Percentiles rank a stretch among this genome's conserved stretches.
phyloP scores from a whole-genome alignment of 2,888 invertebrate species.

The Heliothis peltigera region DNA sequence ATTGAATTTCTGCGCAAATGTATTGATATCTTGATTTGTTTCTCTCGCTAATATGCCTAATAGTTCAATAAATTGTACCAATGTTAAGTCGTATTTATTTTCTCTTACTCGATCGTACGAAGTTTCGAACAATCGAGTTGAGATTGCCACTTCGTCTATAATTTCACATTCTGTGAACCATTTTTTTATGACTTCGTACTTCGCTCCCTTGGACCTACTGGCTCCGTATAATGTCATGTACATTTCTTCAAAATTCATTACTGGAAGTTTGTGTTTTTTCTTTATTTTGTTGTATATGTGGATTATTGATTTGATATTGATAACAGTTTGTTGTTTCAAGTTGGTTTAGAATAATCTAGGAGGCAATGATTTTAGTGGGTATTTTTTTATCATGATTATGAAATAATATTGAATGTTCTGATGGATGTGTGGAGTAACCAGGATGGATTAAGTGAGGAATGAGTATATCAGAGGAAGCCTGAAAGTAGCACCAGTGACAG shows the following conservation, averaged over 20 bases:
- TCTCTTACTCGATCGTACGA: constrained; percentile 62
- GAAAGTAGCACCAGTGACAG: too few relatives aligned
- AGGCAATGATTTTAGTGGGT: too few relatives aligned
- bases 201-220: constrained; percentile 55
- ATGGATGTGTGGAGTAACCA: too few relatives aligned
- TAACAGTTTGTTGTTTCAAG: not conserved
- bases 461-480: too few relatives aligned
- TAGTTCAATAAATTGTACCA: constrained; percentile 66
- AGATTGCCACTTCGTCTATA: constrained; percentile 60
- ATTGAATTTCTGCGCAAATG: constrained; percentile 57
- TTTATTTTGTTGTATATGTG: not conserved
- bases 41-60: constrained; percentile 65
- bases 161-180: constrained; percentile 66
- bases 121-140: constrained; percentile 38
- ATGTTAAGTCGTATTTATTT: constrained; percentile 57
- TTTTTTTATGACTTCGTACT: constrained; percentile 57
- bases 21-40: constrained; percentile 48
- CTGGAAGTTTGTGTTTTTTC: too few relatives aligned
- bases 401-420: too few relatives aligned
- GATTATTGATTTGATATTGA: not conserved
- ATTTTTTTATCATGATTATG: too few relatives aligned
- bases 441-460: too few relatives aligned
- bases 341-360: too few relatives aligned
- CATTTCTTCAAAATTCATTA: constrained; percentile 66
- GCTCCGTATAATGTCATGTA: constrained; percentile 61